Conservation (phyloP, 2,797 vertebrate genomes). For the Stomatorhinus walkeri region DNA sequence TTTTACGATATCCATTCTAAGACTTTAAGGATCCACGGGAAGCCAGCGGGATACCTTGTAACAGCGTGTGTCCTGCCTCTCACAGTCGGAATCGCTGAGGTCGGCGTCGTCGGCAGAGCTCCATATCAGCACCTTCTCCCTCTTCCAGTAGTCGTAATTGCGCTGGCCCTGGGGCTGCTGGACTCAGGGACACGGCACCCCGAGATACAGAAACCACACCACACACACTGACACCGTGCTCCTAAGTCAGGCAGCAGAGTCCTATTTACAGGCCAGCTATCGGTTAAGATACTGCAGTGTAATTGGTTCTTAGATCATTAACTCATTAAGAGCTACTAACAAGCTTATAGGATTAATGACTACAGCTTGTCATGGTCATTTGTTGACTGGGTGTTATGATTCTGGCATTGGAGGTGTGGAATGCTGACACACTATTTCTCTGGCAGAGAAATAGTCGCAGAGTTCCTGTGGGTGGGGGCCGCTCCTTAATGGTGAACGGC, state of each 20-base stretch:
- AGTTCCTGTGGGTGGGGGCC: not conserved
- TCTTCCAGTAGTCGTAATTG: conserved; percentile 63
- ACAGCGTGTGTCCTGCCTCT: conserved; percentile 45
- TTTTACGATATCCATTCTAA: not conserved
- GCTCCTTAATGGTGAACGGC: not conserved
- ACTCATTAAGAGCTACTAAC: not conserved
- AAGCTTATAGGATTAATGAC: conserved; percentile 2
- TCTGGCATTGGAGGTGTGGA: not conserved
- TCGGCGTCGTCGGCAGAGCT: conserved; percentile 58
- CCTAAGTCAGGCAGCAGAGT: not conserved
- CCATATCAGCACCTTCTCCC: conserved; percentile 50
- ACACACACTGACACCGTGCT: conserved; percentile 7
- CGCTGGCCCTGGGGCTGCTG: conserved; percentile 45
- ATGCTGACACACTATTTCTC: not conserved
- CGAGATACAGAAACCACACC: not conserved
- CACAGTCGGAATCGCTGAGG: conserved; percentile 69
- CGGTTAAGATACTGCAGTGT: not conserved
- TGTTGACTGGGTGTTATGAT: not conserved
- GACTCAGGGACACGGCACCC: not conserved
- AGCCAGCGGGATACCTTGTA: conserved; percentile 66
- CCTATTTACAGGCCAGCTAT: not conserved
- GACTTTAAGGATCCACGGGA: not conserved
- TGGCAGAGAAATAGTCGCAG: not conserved
- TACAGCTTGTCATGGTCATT: not conserved
- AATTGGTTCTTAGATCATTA: not conserved